Evolutionary conservation across 2,888 invertebrate genomes (phyloP), one percentile per base, ranked within the genome.

Genomic region (Chloromyia formosa): DNA sequence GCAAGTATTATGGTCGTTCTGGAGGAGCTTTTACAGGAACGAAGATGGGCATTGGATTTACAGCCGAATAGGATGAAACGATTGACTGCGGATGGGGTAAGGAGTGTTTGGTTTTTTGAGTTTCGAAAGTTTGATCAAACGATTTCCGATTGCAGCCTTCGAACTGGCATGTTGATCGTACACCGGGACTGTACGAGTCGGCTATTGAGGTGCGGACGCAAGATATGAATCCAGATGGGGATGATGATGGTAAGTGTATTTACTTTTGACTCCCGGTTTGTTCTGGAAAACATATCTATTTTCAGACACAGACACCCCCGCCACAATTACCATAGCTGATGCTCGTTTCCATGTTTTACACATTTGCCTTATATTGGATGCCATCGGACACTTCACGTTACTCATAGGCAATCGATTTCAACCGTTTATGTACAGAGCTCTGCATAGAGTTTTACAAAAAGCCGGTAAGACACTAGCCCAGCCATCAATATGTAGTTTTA

Each of bases 341-440:
- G 90, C 90, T 1, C 90, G 90, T 80, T 87, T 86, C 69, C 92
- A 93, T 84, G 87, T 93, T 74, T 81, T 90, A 45, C 89, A 90
- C 79, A 86, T 88, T 58, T 93, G 93, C 80, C 82, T 93, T 5
- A 85, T 93, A 76, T 85, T 91, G 0, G 93, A 94, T 82, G 92
- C 93, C 1, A 83, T 94, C 18, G 93, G 91, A 0, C 83, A 88
- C 79, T 87, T 91, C 77, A 91, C 93, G 0, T 75, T 80, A 4
- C 83, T 86, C 14, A 83, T 93, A 23, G 83, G 85, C 71, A 80
- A 83, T 0, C 80, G 86, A 0, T 93, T 89, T 82, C 87, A 90
- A 77, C 86, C 86, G 1, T 90, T 89, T 81, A 82, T 94, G 76
- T 83, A 93, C 74, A 89, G 89, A 80, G 89, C 90, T 16, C 84